Percentiles rank a stretch among this genome's conserved stretches.
phyloP scores from a whole-genome alignment of 2,888 invertebrate species.

The Sinodicranocentrus sp. region DNA sequence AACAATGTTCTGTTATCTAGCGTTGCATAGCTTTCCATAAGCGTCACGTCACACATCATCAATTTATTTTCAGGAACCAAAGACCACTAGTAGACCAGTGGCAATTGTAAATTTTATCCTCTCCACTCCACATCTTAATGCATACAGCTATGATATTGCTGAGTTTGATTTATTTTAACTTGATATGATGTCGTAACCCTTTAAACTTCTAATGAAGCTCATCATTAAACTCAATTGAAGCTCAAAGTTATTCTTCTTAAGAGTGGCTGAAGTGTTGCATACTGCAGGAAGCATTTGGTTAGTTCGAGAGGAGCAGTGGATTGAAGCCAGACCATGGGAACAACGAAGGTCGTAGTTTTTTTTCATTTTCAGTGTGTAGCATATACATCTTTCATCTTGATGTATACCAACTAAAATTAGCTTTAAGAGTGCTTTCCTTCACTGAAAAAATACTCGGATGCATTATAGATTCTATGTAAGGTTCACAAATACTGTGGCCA shows the following conservation, averaged over 20 bases:
- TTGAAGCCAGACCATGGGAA: conserved; percentile 66
- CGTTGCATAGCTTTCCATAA: no score
- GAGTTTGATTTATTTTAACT: conserved; percentile 51
- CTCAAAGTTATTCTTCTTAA: conserved; percentile 58
- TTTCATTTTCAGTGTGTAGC: background rate
- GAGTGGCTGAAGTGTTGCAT: conserved; percentile 27
- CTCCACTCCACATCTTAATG: background rate
- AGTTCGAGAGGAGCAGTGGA: conserved; percentile 60
- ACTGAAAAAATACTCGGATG: conserved; percentile 23
- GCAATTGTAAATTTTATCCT: no score
- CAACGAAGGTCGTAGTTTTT: conserved; percentile 64
- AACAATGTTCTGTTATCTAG: no score
- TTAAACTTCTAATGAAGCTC: conserved; percentile 59
- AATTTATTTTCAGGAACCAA: no score
- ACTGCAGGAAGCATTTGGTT: conserved; percentile 11
- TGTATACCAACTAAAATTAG: conserved; percentile 61
- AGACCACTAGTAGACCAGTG: no score
- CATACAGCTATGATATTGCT: background rate
- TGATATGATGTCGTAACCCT: conserved; percentile 39
- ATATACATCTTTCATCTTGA: conserved; percentile 38
- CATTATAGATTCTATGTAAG: conserved; percentile 7
- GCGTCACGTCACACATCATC: no score
- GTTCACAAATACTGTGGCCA: conserved; percentile 32
- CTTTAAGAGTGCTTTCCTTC: conserved; percentile 46
- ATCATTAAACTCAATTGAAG: conserved; percentile 66